Percentiles rank a stretch among this genome's conserved stretches.
phyloP scores from a whole-genome alignment of 2,888 invertebrate species.

The Gastracanthus pulcherrimus region DNA sequence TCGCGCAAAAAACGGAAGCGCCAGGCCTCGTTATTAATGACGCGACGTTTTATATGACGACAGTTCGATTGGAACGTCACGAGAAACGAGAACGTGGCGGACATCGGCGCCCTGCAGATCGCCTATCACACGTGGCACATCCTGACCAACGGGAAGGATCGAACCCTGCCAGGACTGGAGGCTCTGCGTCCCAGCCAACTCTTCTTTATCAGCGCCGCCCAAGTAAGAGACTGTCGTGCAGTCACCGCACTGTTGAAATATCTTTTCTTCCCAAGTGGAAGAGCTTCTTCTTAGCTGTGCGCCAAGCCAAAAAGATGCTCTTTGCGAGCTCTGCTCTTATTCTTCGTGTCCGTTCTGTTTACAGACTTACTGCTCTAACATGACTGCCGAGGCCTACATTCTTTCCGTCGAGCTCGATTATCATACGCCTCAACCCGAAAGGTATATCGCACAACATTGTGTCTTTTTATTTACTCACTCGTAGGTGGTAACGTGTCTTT shows the following conservation, averaged over 20 bases:
- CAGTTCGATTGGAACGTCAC: constrained; percentile 80
- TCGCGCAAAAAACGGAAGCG: too few relatives aligned
- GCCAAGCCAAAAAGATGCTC: not conserved
- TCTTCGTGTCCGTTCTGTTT: constrained; percentile 45
- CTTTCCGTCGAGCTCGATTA: constrained; percentile 79
- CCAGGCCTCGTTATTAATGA: too few relatives aligned
- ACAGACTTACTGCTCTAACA: constrained; percentile 79
- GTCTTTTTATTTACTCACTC: too few relatives aligned
- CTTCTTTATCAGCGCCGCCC: constrained; percentile 79
- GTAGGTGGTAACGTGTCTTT: too few relatives aligned
- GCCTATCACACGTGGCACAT: constrained; percentile 78
- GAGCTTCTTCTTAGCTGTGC: not conserved
- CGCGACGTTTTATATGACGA: not conserved
- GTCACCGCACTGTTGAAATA: not conserved
- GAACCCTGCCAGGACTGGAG: constrained; percentile 77
- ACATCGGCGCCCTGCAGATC: constrained; percentile 78
- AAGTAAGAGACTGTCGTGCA: constrained; percentile 72
- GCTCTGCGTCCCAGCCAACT: constrained; percentile 77
- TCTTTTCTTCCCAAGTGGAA: too few relatives aligned
- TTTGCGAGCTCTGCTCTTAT: not conserved
- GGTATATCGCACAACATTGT: too few relatives aligned
- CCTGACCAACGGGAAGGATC: constrained; percentile 71
- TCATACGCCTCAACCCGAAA: constrained; percentile 79
- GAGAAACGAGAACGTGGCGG: constrained; percentile 79
- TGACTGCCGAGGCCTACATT: constrained; percentile 79